Evolutionary conservation across 1,140 invertebrate genomes (phyloP), one percentile per base, ranked within the genome.

Genomic region (Magallana angulata): DNA sequence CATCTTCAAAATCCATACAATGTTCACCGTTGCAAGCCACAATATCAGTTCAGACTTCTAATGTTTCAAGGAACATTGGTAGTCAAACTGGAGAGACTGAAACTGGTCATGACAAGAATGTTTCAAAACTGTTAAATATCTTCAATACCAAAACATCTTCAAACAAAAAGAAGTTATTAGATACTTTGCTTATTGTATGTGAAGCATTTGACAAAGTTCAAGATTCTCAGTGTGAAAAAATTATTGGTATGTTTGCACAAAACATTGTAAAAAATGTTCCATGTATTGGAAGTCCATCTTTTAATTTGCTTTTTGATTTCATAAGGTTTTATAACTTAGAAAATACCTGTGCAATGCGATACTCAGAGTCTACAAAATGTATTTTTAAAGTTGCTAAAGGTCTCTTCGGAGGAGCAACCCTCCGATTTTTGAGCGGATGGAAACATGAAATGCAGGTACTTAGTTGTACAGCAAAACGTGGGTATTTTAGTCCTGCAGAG

Each of bases 361-460:
- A 68, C 30, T 68, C 64, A 18, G n/a, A 68, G 30, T 30, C 64
- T 24, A 18, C 16, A 0, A 68, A 68, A 68, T 68, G 64, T n/a
- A 68, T 24, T 18, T 68, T 68, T 68, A 68, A 68, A 68, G 14
- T 68, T 68, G 24, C 24, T 24, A 24, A 24, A 24, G 24, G 24
- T 68, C 18, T 68, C 9, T 68, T 68, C 30, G 64, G 64, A 24
- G n/a, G 64, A 7, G 64, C 18, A 68, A 68, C 64, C 18, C 64
- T 68, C 7, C 64, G 64, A 14, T 68, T 68, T 24, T 68, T 68
- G 64, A 68, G 64, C 30, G n/a, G 64, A n/a, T 24, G 64, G 64
- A 68, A 68, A 9, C 18, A 24, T 18, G 18, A 68, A 68, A 68
- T 14, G n/a, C 9, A 64, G 18, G 16, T 64, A 14, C 6, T 16